Evolutionary conservation across 2,797 vertebrate species (phyloP), one percentile per base, ranked within the genome.

Genomic region (Coregonus suidteri): DNA sequence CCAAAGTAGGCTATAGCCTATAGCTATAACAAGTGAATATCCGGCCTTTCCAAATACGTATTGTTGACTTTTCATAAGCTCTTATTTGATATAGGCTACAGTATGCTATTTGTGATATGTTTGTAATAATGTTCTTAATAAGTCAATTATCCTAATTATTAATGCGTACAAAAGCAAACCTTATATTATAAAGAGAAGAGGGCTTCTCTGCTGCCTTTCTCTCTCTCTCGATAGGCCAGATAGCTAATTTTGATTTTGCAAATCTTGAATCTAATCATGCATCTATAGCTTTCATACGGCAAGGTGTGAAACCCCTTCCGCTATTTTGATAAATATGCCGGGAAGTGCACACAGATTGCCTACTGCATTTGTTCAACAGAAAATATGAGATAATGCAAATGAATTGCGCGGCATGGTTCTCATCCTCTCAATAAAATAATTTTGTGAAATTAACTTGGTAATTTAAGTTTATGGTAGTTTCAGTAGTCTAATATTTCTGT

Each of bases 251-350:
- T 47, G 41, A 9, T 70, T 64, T 25, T 34, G 31, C 31, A 6
- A 11, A 13, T 30, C 30, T 66, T 66, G 37, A 14, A 75, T 69
- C 34, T 62, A 64, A 35, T 54, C 68, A 11, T 30, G 59, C 52
- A 30, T 56, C 72, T 53, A 37, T 3, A 71, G 92, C 93, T 93
- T 93, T 92, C 90, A 93, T 91, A 91, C 84, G 88, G 84, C 83
- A 88, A 93, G 89, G 93, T 93, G 83, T 89, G 92, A 93, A 94
- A 90, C 83, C 51, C 86, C 89, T 88, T 84, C 84, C 90, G 91
- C 92, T 95, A 94, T 96, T 95, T 94, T 95, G 93, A 95, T 94
- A 95, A 94, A 92, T 95, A 94, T 90, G 92, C 91, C 93, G 92
- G 88, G 90, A 89, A 85, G 93, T 89, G 84, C 67, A 83, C 85